Conservation (phyloP, 1,140 invertebrate species). For the Xylocopa sonorina region DNA sequence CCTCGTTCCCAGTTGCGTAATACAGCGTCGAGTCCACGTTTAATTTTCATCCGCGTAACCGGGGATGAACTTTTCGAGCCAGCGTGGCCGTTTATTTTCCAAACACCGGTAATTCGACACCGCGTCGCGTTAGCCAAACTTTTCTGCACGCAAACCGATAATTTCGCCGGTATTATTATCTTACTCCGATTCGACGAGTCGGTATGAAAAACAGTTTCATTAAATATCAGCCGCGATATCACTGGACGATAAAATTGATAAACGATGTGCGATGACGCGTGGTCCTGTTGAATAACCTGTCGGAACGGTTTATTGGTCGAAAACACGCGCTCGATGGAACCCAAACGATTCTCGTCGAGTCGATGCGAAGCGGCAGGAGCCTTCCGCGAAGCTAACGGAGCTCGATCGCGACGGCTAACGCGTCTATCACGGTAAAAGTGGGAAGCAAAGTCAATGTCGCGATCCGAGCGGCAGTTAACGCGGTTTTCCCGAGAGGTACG, state of each 20-base stretch:
- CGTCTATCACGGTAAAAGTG: neutral
- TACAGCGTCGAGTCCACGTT: neutral
- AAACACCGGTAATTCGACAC: slow-evolving; percentile 1
- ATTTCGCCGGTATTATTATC: slow-evolving; percentile 28
- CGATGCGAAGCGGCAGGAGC: neutral
- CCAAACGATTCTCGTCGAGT: neutral
- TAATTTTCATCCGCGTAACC: neutral
- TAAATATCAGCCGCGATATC: neutral
- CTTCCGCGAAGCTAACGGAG: neutral
- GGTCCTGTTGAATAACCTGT: neutral
- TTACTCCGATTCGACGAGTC: neutral
- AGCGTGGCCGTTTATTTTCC: neutral
- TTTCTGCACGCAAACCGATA: neutral
- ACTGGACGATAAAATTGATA: slow-evolving; percentile 18
- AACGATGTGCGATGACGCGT: neutral
- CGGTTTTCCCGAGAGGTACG: slow-evolving; percentile 7
- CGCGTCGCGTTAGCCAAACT: neutral
- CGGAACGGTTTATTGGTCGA: neutral
- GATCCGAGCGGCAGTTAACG: neutral
- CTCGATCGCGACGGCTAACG: neutral
- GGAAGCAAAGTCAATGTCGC: slow-evolving; percentile 11
- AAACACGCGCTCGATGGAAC: neutral
- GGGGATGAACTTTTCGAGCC: too few relatives aligned
- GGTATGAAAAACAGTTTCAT: neutral
- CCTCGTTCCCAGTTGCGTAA: neutral